Base-by-base conservation (phyloP, 2,113 vertebrate genomes). In the Prolemur simus region DNA sequence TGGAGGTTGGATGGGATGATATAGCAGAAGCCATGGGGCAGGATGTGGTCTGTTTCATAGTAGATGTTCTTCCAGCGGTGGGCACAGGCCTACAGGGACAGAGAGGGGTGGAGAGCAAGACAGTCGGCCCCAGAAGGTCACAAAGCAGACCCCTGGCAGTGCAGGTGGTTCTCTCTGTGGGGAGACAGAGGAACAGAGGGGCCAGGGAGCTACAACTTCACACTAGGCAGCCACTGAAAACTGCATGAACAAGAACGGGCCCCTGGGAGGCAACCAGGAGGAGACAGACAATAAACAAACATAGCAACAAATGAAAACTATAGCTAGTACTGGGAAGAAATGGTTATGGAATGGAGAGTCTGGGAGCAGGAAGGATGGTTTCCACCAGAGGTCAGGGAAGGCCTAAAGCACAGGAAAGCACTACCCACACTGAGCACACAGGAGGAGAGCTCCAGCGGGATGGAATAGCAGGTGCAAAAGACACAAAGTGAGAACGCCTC, bases 41-140 rank as follows among this genome's bases (percentile, higher is more conserved):
- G 98, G 95, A 99, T 99, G 71, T 99, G 98, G 87, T 99, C 99
- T 0, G 99, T 98, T 96, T 99, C 99, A 0, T 99, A 99, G 98
- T 99, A 99, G 92, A 99, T 99, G 82, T 99, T 99, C 97, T 99
- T 99, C 99, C 99, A 99, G 90, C 99, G 99, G 96, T 99, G 99
- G 0, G 99, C 99, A 34, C 99, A 99, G 23, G 99, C 99, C 99
- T 99, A 58, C 18, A 94, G 23, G 93, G 73, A 98, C 56, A 96
- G n/a, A 96, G 37, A 84, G 29, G 21, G 4, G 14, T 14, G 82
- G 25, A 95, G 54, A 77, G 34, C 37, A 58, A 77, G n/a, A 25
- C 15, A 73, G 56, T 63, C 3, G 25, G 42, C 13, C 52, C 39
- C 6, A 2, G 25, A 23, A 93, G 23, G 73, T 20, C 5, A 14